Percentiles rank a stretch among this genome's conserved stretches.
These are phyloP conservation scores for Phylloscopus collybita DNA, from an alignment of 2,797 vertebrate genomes.

Conservation along the genomic window DNA sequence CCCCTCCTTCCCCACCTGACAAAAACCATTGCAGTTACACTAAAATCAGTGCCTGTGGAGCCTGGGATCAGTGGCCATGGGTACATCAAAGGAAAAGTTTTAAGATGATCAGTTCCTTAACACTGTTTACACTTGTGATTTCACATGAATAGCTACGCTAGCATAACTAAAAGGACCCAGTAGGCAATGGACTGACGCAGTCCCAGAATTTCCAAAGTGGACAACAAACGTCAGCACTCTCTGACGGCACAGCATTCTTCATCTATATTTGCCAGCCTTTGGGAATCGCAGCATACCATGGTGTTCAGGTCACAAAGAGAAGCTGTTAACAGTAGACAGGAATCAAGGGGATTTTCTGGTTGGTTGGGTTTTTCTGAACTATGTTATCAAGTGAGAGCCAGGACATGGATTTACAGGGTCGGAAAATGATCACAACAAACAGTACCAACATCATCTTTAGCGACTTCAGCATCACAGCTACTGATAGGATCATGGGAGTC, in stretches of 20 bases:
- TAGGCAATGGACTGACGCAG: background rate
- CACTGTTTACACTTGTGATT: background rate
- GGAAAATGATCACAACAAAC: background rate
- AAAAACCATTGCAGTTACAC: background rate
- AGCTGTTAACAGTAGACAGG: background rate
- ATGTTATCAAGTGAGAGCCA: background rate
- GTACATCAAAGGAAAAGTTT: background rate
- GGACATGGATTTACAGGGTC: background rate
- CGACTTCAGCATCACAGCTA: background rate
- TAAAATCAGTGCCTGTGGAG: background rate
- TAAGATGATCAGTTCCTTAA: background rate
- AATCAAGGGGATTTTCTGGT: background rate
- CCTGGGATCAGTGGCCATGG: background rate
- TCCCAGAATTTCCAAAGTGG: background rate
- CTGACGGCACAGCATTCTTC: background rate
- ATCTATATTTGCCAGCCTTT: accelerated
- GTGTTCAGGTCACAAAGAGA: background rate
- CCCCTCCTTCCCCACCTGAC: background rate
- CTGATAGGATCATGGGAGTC: background rate
- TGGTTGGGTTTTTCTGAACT: background rate
- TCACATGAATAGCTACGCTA: accelerated
- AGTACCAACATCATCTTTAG: background rate
- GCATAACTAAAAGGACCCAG: background rate
- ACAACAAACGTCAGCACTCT: background rate
- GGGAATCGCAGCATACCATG: accelerated